phyloP scores from a whole-genome alignment of 1,140 invertebrate genomes.

The Leucophenga varia region DNA sequence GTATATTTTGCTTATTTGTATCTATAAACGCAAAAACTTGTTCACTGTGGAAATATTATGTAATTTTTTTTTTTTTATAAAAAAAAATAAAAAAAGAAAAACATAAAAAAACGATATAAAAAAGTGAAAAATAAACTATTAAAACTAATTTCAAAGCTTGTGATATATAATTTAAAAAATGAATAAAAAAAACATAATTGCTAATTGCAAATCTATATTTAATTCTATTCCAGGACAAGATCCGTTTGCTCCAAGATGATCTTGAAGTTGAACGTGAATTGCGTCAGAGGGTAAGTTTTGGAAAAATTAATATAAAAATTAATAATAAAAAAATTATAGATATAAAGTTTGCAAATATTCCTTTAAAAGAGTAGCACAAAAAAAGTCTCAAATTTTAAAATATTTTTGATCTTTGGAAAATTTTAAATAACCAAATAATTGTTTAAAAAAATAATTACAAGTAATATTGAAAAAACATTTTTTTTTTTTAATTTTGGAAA shows the following conservation, averaged over 20 bases:
- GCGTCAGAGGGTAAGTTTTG: slow-evolving; percentile 87
- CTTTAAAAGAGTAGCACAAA: too few relatives aligned
- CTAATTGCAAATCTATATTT: slow-evolving; percentile 11
- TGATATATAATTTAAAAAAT: not conserved
- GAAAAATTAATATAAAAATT: not conserved
- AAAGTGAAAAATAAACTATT: not conserved
- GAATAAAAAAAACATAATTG: slow-evolving; percentile 3
- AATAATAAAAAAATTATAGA: too few relatives aligned
- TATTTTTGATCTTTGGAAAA: too few relatives aligned
- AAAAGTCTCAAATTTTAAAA: too few relatives aligned
- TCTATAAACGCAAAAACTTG: too few relatives aligned
- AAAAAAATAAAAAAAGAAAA: not conserved
- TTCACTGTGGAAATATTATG: slow-evolving; percentile 4
- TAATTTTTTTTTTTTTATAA: too few relatives aligned
- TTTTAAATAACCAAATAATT: too few relatives aligned
- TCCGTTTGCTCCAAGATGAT: slow-evolving; percentile 95
- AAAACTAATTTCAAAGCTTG: slow-evolving; percentile 2
- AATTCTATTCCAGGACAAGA: slow-evolving; percentile 85
- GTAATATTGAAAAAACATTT: too few relatives aligned
- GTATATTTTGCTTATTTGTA: too few relatives aligned
- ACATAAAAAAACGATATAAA: not conserved
- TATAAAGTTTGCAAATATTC: too few relatives aligned
- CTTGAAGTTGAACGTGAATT: slow-evolving; percentile 95
- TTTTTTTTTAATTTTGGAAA: too few relatives aligned
- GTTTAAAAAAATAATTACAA: too few relatives aligned